phyloP scores from a whole-genome alignment of 2,888 invertebrate genomes.

The Artemia sp. region DNA sequence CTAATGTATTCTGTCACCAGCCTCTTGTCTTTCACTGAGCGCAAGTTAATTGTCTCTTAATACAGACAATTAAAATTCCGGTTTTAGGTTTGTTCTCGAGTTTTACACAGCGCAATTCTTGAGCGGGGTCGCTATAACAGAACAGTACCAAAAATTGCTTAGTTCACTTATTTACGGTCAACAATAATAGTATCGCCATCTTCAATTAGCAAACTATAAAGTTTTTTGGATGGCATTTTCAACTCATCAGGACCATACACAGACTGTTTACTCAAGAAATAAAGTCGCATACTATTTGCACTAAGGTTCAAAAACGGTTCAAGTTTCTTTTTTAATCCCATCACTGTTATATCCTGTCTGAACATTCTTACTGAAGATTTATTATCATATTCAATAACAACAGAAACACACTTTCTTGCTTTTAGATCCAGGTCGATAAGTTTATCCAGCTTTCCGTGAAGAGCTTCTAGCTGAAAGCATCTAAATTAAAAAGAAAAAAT shows the following conservation, averaged over 20 bases:
- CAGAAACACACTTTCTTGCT: conserved; percentile 47
- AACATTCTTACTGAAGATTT: not conserved
- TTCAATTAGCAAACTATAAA: conserved; percentile 76
- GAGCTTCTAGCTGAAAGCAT: conserved; percentile 59
- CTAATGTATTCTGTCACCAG: no score
- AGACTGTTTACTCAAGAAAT: conserved; percentile 59
- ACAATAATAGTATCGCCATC: conserved; percentile 80
- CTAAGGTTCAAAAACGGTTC: conserved; percentile 36
- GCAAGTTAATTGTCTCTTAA: no score
- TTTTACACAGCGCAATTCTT: no score
- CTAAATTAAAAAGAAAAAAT: conserved; percentile 33
- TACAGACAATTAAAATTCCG: no score
- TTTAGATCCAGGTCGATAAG: conserved; percentile 65
- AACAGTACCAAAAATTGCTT: no score
- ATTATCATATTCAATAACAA: not conserved
- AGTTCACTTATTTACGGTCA: conserved; percentile 33
- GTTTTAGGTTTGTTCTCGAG: no score
- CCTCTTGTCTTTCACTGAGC: no score
- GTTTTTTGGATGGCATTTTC: conserved; percentile 67
- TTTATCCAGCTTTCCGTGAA: conserved; percentile 77
- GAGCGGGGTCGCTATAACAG: no score
- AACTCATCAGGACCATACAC: conserved; percentile 63
- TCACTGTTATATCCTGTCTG: not conserved
- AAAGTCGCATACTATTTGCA: conserved; percentile 66
- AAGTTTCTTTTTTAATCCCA: not conserved